phyloP scores from a whole-genome alignment of 2,888 invertebrate species.

The Electrophaes corylata region DNA sequence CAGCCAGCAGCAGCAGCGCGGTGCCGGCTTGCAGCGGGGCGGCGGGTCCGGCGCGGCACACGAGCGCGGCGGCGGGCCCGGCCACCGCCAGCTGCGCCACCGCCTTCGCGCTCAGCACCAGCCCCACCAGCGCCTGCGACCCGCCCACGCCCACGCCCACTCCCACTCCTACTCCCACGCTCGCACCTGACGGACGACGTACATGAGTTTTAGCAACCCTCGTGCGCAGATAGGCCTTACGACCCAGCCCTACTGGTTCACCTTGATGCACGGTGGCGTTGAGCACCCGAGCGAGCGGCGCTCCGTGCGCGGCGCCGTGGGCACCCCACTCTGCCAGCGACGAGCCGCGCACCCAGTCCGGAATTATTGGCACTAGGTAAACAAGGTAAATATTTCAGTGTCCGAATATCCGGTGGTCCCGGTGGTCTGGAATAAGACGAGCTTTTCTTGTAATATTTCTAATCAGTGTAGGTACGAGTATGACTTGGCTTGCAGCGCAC shows the following conservation, averaged over 20 bases:
- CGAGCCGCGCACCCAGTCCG: constrained; percentile 65
- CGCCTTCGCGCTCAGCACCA: constrained; percentile 70
- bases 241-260: constrained; percentile 27
- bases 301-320: constrained; percentile 49
- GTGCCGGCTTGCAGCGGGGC: constrained; percentile 59
- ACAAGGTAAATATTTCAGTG: too few species aligned
- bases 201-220: too few species aligned
- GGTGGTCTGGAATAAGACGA: too few species aligned
- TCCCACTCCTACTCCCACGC: too few species aligned
- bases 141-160: constrained; percentile 46
- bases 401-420: too few species aligned
- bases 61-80: constrained; percentile 62
- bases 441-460: too few species aligned
- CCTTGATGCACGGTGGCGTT: constrained; percentile 61
- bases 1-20: constrained; percentile 57
- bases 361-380: constrained; percentile 71
- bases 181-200: too few species aligned
- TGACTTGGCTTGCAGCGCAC: too few species aligned
- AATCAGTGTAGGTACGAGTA: too few species aligned
- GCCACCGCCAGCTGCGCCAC: constrained; percentile 65
- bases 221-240: neutral
- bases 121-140: constrained; percentile 62
- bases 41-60: constrained; percentile 57
- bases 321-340: constrained; percentile 60
- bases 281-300: constrained; percentile 64